Percentiles rank a stretch among this genome's conserved stretches.
These are phyloP conservation scores for Lasioglossum baleicum DNA, from an alignment of 1,140 invertebrate genomes.

Conservation along the genomic window DNA sequence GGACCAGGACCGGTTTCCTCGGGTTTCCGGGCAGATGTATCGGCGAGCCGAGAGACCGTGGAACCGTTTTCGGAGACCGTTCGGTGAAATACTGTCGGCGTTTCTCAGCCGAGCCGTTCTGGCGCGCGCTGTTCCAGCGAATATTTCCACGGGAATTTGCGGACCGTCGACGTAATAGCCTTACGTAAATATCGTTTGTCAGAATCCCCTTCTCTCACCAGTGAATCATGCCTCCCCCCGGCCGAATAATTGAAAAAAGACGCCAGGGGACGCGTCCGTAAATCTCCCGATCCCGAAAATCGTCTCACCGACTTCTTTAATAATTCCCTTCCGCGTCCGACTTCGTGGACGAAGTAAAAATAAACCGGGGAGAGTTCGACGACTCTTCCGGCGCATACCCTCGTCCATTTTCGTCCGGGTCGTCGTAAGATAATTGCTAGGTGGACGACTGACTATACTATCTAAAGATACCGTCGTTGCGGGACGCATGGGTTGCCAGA, in stretches of 20 bases:
- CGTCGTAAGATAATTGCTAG: not conserved
- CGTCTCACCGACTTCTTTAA: not conserved
- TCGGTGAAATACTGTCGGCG: conserved; percentile 19
- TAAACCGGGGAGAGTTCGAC: not conserved
- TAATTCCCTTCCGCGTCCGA: not conserved
- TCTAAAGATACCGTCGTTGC: not conserved
- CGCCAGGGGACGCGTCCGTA: too few species aligned
- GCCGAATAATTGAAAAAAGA: not conserved
- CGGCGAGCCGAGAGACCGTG: not conserved
- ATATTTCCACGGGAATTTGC: conserved; percentile 37
- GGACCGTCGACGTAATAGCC: not conserved
- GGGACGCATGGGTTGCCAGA: not conserved
- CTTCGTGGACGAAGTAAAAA: not conserved
- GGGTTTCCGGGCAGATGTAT: not conserved
- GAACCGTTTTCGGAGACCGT: not conserved
- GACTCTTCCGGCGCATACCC: not conserved
- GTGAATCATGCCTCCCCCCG: not conserved
- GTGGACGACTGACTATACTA: not conserved
- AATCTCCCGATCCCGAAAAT: not conserved
- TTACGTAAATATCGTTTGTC: conserved; percentile 16
- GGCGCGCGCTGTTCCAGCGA: not conserved
- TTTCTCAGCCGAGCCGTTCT: conserved; percentile 28
- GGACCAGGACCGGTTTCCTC: not conserved
- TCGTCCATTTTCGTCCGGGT: not conserved
- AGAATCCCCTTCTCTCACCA: not conserved